Conservation (phyloP, 2,888 invertebrate species). For the Uloborus plumipes region DNA sequence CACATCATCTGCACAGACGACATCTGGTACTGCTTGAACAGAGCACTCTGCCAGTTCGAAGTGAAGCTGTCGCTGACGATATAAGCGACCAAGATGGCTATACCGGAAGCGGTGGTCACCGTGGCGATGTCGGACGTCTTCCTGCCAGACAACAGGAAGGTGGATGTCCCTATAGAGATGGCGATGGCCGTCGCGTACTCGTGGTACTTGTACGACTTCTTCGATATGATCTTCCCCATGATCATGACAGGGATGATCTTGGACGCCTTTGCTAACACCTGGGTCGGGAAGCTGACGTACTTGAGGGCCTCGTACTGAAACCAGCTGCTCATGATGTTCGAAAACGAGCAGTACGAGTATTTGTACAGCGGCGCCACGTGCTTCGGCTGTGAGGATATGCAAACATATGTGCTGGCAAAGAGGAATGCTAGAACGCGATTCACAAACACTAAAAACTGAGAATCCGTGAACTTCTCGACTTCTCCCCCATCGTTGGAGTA, state of each 20-base stretch:
- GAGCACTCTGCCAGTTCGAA: conserved; percentile 95
- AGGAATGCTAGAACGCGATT: conserved; percentile 90
- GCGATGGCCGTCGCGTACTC: conserved; percentile 92
- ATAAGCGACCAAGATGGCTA: conserved; percentile 88
- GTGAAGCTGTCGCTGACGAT: conserved; percentile 98
- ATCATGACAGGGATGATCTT: conserved; percentile 98
- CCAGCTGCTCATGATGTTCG: conserved; percentile 98
- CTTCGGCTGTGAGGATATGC: conserved; percentile 76
- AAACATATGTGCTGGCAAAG: conserved; percentile 79
- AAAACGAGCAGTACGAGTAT: conserved; percentile 95
- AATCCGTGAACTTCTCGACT: conserved; percentile 83
- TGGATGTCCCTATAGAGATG: conserved; percentile 92
- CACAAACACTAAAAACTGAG: conserved; percentile 95
- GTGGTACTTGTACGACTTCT: conserved; percentile 86
- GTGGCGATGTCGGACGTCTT: conserved; percentile 51
- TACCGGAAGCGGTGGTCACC: conserved; percentile 84
- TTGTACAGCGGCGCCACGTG: conserved; percentile 91
- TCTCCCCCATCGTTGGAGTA: conserved; percentile 55
- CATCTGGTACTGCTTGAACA: conserved; percentile 85
- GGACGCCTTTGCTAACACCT: conserved; percentile 96
- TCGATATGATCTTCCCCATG: conserved; percentile 94
- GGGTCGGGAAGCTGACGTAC: conserved; percentile 97
- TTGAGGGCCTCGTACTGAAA: conserved; percentile 99
- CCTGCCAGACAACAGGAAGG: conserved; percentile 81
- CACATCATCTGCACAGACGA: conserved; percentile 94